Evolutionary conservation across 2,797 vertebrate species (phyloP), one percentile per base, ranked within the genome.

Genomic region (Bradypodion pumilum): DNA sequence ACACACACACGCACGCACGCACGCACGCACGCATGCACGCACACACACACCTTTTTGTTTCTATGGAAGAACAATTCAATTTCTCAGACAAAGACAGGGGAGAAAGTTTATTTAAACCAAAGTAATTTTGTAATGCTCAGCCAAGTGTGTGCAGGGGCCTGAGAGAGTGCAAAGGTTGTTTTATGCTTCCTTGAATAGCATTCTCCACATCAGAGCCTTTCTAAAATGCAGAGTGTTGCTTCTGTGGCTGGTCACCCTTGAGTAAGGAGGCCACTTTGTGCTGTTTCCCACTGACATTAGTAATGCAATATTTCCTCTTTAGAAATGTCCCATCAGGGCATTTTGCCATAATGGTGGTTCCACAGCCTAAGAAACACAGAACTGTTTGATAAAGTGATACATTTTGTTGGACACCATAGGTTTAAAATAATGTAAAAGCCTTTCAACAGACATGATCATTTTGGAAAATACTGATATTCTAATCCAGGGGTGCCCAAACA

Each of bases 231-330:
- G 29, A 35, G 5, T n/a, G 66, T 69, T 15, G n/a, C n/a, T 85
- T 68, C 46, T 59, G 44, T 80, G 68, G 35, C 46, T 37, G 59
- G 37, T 80, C 78, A 80, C n/a, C 70, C 73, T 84, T 78, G 42
- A 84, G 76, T 73, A 78, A 49, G 49, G 70, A 75, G 78, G 10
- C n/a, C 9, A 25, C 59, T 80, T 40, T 8, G 40, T 37, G 62
- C 29, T 21, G 29, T 75, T 85, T 85, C 73, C 79, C 84, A 85
- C 65, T 76, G 78, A 70, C 9, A 32, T 27, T 40, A 66, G 73
- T 81, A 77, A 70, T 60, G 7, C 2, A 60, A 62, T 70, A 37
- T 59, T 62, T 62, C 46, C 52, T 62, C n/a, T 68, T 63, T 40
- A 76, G 73, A 70, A 49, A 23, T 37, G 49, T 62, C 63, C 21